phyloP scores from a whole-genome alignment of 2,113 vertebrate species.

The Triplophysa rosa region DNA sequence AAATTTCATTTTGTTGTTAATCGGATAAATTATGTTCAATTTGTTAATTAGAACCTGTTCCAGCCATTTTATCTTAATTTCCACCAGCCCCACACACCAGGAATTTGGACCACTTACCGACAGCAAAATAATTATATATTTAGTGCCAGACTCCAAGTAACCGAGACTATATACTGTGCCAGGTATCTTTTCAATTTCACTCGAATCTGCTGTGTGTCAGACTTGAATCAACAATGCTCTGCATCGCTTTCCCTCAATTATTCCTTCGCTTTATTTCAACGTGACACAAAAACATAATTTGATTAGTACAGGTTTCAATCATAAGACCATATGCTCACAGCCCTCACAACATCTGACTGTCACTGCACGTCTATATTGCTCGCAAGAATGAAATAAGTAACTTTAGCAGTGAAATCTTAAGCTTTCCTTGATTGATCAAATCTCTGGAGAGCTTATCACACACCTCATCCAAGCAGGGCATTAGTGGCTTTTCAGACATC shows the following conservation, averaged over 20 bases:
- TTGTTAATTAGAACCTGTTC: conserved; percentile 80
- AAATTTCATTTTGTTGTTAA: conserved; percentile 70
- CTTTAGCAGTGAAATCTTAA: conserved; percentile 7
- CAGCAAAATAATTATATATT: conserved; percentile 76
- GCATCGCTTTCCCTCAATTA: conserved; percentile 24
- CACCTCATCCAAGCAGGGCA: conserved; percentile 1
- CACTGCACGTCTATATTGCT: background rate
- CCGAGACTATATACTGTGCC: conserved; percentile 73
- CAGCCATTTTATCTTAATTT: conserved; percentile 71
- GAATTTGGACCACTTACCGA: conserved; percentile 77
- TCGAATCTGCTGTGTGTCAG: conserved; percentile 62
- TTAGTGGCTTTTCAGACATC: background rate
- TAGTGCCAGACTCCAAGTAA: conserved; percentile 79
- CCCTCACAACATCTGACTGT: conserved; percentile 9
- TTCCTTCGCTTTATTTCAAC: conserved; percentile 18
- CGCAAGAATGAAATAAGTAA: background rate
- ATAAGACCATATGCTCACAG: conserved; percentile 8
- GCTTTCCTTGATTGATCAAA: background rate
- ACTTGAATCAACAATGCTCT: background rate
- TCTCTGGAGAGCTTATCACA: background rate
- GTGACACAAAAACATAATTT: conserved; percentile 13
- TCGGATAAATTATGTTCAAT: conserved; percentile 76
- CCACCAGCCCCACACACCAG: conserved; percentile 72
- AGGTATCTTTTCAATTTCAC: conserved; percentile 30
- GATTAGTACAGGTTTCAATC: conserved; percentile 28